These are phyloP conservation scores for Osmerus mordax DNA, from an alignment of 2,113 vertebrate species.

Conservation along the genomic window DNA sequence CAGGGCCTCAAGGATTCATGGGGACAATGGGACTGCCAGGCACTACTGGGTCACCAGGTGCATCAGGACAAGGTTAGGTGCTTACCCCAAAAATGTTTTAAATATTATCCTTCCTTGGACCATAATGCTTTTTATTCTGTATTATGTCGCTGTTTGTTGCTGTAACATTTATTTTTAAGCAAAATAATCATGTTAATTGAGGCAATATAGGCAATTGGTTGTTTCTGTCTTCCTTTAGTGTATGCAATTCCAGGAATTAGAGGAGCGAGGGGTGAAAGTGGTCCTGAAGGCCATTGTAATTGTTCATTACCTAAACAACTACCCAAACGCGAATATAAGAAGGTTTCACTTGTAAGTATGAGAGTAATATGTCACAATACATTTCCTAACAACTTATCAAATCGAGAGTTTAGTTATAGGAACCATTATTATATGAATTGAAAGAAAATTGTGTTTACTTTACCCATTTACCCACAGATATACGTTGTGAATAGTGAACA, in stretches of 20 bases:
- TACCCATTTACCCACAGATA: conserved; percentile 14
- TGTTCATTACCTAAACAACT: conserved; percentile 8
- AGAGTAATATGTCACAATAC: not conserved
- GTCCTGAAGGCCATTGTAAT: conserved; percentile 12
- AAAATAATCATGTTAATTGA: too few species aligned
- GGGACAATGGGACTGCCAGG: conserved; percentile 20
- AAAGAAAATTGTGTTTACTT: not conserved
- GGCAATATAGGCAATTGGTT: not conserved
- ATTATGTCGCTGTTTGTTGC: not conserved
- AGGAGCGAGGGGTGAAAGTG: conserved; percentile 16
- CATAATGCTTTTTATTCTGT: not conserved
- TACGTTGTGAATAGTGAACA: conserved; percentile 25
- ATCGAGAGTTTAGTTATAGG: not conserved
- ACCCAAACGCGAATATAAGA: not conserved
- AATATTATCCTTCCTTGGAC: not conserved
- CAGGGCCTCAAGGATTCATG: conserved; percentile 10
- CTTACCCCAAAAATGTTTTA: not conserved
- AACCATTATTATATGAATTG: not conserved
- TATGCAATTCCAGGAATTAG: conserved; percentile 24
- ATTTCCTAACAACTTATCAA: not conserved
- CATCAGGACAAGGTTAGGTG: conserved; percentile 21
- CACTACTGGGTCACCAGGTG: conserved; percentile 10
- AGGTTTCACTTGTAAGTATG: conserved; percentile 27
- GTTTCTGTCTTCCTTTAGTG: conserved; percentile 26
- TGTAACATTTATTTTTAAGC: too few species aligned